phyloP scores from a whole-genome alignment of 1,140 invertebrate species.

The Mercenaria mercenaria region DNA sequence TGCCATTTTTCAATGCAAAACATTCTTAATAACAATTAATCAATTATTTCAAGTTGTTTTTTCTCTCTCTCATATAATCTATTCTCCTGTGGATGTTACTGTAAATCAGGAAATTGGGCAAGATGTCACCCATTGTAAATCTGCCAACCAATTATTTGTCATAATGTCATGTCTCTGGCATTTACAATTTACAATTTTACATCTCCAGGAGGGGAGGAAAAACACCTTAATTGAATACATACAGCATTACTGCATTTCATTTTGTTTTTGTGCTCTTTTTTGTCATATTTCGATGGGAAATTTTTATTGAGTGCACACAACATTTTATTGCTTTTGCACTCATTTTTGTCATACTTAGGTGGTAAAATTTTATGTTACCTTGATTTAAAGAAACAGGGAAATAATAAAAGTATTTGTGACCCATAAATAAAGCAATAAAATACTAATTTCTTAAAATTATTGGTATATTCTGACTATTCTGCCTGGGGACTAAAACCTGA shows the following conservation, averaged over 20 bases:
- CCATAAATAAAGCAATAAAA: background rate
- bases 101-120: background rate
- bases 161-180: background rate
- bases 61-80: background rate
- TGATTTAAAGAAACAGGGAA: background rate
- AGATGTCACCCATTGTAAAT: slow-evolving; percentile 4
- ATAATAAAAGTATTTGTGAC: background rate
- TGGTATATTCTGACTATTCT: background rate
- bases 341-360: too few species aligned
- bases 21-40: background rate
- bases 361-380: too few species aligned
- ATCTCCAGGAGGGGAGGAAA: too few species aligned
- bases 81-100: background rate
- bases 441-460: too few species aligned
- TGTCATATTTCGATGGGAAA: too few species aligned
- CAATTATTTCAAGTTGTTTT: background rate
- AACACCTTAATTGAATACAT: too few species aligned
- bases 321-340: too few species aligned
- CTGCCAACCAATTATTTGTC: background rate
- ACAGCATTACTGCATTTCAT: too few species aligned
- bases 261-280: too few species aligned
- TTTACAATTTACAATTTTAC: background rate
- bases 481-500: background rate
- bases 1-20: background rate
- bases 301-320: too few species aligned